These are phyloP conservation scores for Berghia stephanieae DNA, from an alignment of 1,140 invertebrate genomes.

Conservation along the genomic window DNA sequence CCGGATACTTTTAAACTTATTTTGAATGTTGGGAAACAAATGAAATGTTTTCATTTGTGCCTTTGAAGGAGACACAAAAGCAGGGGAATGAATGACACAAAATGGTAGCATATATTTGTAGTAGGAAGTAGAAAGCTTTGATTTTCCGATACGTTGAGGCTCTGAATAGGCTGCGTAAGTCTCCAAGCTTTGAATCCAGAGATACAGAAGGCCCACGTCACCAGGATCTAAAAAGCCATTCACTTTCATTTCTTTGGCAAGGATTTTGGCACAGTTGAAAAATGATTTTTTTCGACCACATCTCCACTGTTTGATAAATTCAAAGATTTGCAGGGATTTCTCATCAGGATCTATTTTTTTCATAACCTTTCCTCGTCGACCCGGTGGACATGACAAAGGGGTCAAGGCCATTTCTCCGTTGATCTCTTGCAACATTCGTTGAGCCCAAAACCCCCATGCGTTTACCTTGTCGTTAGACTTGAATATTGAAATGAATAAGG, in stretches of 20 bases:
- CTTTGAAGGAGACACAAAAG: background rate
- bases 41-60: background rate
- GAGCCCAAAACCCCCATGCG: background rate
- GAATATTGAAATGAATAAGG: background rate
- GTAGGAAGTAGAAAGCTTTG: too few species aligned
- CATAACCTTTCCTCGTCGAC: background rate
- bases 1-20: background rate
- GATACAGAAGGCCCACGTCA: background rate
- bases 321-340: background rate
- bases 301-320: background rate
- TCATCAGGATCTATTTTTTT: background rate
- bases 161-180: background rate
- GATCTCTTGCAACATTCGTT: background rate
- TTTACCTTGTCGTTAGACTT: background rate
- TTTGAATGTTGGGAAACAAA: background rate
- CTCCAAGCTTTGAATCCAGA: background rate
- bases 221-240: background rate
- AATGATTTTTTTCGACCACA: background rate
- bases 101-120: background rate
- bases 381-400: background rate
- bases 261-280: background rate
- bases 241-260: background rate
- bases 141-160: background rate
- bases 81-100: background rate
- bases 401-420: background rate